A percentile compares a stretch with the other conserved stretches of the same genome.
phyloP scores from a whole-genome alignment of 2,113 vertebrate genomes.

The Megaptera novaeangliae region DNA sequence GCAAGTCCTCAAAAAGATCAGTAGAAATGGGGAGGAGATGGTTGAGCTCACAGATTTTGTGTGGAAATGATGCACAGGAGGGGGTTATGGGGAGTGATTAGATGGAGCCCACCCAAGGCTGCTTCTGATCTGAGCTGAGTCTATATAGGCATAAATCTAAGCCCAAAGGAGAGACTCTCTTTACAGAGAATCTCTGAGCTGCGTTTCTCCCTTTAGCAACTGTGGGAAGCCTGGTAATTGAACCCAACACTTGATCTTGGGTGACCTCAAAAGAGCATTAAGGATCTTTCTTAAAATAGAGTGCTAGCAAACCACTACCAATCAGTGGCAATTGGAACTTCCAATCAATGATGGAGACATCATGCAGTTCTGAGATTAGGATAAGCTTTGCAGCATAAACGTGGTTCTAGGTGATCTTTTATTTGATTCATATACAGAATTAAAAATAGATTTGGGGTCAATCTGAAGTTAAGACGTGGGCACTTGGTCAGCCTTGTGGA shows the following conservation, averaged over 20 bases:
- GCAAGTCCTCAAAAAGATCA: background rate
- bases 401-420: background rate
- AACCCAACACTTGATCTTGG: background rate
- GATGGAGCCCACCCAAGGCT: rapidly evolving
- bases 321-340: background rate
- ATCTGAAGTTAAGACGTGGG: background rate
- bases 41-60: background rate
- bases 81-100: background rate
- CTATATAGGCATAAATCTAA: background rate
- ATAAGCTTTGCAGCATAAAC: background rate
- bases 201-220: background rate
- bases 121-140: background rate
- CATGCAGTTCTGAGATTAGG: background rate
- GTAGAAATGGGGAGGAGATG: background rate
- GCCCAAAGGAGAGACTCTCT: background rate
- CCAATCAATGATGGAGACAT: background rate
- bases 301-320: background rate
- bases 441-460: background rate
- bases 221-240: background rate
- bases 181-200: background rate
- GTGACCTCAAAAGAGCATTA: background rate
- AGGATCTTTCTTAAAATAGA: background rate
- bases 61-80: background rate
- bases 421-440: background rate
- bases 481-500: background rate